Evolutionary conservation across 2,797 vertebrate genomes (phyloP).

Genomic region (Labeo calbasu): DNA sequence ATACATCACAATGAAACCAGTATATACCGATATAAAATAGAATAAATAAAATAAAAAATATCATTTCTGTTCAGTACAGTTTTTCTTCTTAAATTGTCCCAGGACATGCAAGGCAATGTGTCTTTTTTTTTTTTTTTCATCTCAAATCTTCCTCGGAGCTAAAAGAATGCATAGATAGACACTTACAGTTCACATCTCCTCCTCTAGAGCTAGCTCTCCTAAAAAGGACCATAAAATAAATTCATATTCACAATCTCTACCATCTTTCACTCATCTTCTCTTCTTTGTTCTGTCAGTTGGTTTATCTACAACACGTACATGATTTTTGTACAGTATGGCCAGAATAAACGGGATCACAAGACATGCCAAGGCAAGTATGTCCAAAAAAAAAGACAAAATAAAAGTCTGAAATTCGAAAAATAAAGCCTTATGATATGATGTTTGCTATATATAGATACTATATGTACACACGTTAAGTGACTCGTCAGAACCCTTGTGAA

Average conservation of each 20-base stretch:
- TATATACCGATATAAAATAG: slow-evolving; percentile 95
- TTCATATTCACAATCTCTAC: slow-evolving; percentile 62
- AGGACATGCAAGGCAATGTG: slow-evolving; percentile 82
- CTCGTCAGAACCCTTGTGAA: slow-evolving; percentile 67
- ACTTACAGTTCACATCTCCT: slow-evolving; percentile 66
- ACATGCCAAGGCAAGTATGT: slow-evolving; percentile 65
- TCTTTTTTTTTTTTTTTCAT: slow-evolving; percentile 65
- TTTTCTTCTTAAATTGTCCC: slow-evolving; percentile 68
- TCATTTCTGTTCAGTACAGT: slow-evolving; percentile 80
- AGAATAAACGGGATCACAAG: slow-evolving; percentile 78
- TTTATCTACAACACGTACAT: slow-evolving; percentile 79
- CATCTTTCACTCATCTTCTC: slow-evolving; percentile 49
- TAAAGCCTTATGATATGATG: slow-evolving; percentile 76
- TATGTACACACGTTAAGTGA: slow-evolving; percentile 70
- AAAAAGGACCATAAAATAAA: slow-evolving; percentile 64
- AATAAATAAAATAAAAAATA: slow-evolving; percentile 99
- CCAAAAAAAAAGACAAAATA: slow-evolving; percentile 67
- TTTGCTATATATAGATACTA: slow-evolving; percentile 64
- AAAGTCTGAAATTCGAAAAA: slow-evolving; percentile 65
- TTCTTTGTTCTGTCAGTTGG: slow-evolving; percentile 66
- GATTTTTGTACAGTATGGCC: slow-evolving; percentile 86
- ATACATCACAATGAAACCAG: slow-evolving; percentile 76
- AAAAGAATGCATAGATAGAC: slow-evolving; percentile 94
- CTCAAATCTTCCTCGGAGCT: slow-evolving; percentile 73
- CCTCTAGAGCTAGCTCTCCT: slow-evolving; percentile 70